These are phyloP conservation scores for Florisuga fusca DNA, from an alignment of 2,797 vertebrate genomes.

Conservation along the genomic window DNA sequence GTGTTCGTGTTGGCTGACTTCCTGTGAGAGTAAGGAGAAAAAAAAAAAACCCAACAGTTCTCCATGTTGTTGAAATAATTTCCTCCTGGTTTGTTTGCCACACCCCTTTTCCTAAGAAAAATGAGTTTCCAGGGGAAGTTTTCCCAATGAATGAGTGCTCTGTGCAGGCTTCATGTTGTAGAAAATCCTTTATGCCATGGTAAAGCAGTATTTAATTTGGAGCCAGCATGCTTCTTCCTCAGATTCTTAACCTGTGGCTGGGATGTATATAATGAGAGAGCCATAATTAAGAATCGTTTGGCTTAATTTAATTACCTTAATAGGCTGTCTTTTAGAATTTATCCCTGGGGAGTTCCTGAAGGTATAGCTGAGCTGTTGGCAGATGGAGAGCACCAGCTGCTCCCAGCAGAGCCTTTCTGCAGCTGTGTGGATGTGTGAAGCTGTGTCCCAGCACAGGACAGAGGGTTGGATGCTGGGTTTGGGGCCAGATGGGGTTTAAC, in stretches of 20 bases:
- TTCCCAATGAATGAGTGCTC: neutral
- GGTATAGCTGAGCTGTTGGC: neutral
- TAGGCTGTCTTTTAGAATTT: neutral
- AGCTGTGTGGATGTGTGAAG: neutral
- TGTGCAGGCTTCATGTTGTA: neutral
- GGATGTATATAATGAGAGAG: neutral
- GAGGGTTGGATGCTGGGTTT: neutral
- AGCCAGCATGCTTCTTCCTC: neutral
- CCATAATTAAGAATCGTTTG: conserved; percentile 40
- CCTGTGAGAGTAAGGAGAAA: neutral
- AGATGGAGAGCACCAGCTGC: neutral
- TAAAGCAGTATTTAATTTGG: neutral
- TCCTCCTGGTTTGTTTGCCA: neutral
- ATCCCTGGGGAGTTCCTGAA: conserved; percentile 36
- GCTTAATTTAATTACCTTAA: conserved; percentile 51
- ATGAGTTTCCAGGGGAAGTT: neutral
- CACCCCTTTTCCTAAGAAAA: neutral
- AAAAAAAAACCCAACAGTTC: neutral
- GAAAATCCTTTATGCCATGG: neutral
- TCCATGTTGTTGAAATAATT: neutral
- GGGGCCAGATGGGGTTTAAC: neutral
- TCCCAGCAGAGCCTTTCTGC: neutral
- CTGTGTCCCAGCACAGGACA: neutral
- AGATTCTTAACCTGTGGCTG: conserved; percentile 16
- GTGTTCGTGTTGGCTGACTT: neutral